These are phyloP conservation scores for Lysiphlebus fabarum DNA, from an alignment of 1,140 invertebrate species.

Conservation along the genomic window DNA sequence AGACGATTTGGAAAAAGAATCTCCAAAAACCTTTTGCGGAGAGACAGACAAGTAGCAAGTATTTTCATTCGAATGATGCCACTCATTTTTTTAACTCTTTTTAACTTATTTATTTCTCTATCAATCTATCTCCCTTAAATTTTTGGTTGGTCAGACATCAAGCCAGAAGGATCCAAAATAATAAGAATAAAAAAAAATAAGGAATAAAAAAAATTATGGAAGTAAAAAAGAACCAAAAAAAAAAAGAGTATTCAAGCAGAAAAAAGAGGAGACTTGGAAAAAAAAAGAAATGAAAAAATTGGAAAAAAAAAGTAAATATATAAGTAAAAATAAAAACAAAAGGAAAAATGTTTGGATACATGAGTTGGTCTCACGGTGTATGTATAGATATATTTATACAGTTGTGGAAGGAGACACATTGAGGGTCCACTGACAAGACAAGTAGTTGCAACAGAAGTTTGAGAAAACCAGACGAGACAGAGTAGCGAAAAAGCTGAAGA, in stretches of 20 bases:
- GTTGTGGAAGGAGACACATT: background rate
- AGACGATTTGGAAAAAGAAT: slow-evolving; percentile 14
- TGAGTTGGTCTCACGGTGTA: background rate
- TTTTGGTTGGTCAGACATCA: slow-evolving; percentile 8
- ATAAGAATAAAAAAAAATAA: slow-evolving; percentile 24
- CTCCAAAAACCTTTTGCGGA: slow-evolving; percentile 22
- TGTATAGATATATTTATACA: too few relatives aligned
- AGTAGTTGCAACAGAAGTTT: slow-evolving; percentile 9
- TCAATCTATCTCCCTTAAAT: too few relatives aligned
- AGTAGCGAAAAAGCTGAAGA: background rate
- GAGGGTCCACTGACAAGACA: slow-evolving; percentile 8
- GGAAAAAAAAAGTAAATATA: background rate
- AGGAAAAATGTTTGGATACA: slow-evolving; percentile 13
- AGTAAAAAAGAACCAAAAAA: background rate
- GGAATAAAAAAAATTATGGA: slow-evolving; percentile 18
- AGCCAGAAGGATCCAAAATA: slow-evolving; percentile 23
- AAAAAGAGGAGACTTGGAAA: background rate
- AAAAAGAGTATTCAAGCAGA: too few relatives aligned
- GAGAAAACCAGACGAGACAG: slow-evolving; percentile 12
- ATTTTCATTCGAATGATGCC: too few relatives aligned
- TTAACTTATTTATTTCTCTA: background rate
- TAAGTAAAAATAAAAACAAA: slow-evolving; percentile 5
- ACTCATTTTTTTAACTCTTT: too few relatives aligned
- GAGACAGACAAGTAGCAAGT: slow-evolving; percentile 11
- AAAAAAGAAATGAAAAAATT: background rate